Evolutionary conservation across 2,797 vertebrate species (phyloP).

Genomic region (Fringilla coelebs): DNA sequence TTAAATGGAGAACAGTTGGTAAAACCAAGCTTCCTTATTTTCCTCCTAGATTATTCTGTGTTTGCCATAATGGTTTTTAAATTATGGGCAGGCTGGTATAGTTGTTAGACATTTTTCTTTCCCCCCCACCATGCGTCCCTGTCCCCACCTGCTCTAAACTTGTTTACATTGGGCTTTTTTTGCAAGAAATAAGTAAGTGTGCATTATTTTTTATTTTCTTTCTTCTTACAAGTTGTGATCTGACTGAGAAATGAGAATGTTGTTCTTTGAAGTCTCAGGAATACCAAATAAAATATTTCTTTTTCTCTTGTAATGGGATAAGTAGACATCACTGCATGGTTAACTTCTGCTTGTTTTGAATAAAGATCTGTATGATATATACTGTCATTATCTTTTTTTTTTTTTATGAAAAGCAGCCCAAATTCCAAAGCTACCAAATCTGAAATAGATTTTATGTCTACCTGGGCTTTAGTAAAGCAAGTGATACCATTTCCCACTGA

Average conservation of each 20-base stretch:
- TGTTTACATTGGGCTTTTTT: background rate
- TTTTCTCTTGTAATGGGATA: background rate
- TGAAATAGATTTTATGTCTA: background rate
- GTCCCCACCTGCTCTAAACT: background rate
- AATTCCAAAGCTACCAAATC: background rate
- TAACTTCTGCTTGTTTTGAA: background rate
- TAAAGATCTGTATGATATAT: background rate
- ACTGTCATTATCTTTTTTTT: background rate
- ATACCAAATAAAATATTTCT: background rate
- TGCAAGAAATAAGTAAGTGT: background rate
- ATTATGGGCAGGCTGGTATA: background rate
- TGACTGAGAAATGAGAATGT: background rate
- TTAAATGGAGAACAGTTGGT: background rate
- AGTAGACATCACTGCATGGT: background rate
- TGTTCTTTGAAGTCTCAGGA: background rate
- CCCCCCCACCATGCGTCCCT: rapidly evolving
- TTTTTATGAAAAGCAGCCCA: background rate
- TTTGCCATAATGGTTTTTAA: background rate
- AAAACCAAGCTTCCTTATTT: background rate
- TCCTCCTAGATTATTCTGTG: background rate
- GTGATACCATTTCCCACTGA: background rate
- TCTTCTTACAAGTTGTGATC: background rate
- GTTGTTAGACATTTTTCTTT: too few relatives aligned
- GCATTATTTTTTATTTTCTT: background rate
- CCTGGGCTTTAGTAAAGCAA: background rate